A percentile compares a stretch with the other conserved stretches of the same genome.
Conservation (phyloP, 2,888 invertebrate species). For the Vesta saturnalis region DNA sequence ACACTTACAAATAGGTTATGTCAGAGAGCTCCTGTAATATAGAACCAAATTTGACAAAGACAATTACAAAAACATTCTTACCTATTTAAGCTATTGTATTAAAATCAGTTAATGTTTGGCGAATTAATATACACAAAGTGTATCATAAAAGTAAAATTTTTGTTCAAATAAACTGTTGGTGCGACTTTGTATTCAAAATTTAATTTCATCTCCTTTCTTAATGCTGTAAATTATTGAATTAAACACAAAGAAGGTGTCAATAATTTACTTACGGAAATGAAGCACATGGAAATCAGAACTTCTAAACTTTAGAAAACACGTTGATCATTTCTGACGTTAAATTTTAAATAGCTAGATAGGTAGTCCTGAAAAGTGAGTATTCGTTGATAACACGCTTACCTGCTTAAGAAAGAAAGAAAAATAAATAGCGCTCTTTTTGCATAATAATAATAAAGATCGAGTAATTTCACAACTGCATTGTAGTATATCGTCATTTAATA, state of each 20-base stretch:
- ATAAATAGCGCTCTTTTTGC: not conserved
- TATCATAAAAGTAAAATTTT: not conserved
- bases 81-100: too few species aligned
- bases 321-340: not conserved
- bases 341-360: not conserved
- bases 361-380: too few species aligned
- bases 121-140: too few species aligned
- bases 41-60: too few species aligned
- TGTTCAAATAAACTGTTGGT: too few species aligned
- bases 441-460: not conserved
- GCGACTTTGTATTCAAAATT: not conserved
- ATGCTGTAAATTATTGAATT: not conserved
- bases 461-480: slow-evolving; percentile 2
- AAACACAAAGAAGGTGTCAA: not conserved
- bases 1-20: too few species aligned
- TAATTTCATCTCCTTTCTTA: not conserved
- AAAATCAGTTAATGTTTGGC: too few species aligned
- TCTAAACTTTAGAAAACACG: not conserved
- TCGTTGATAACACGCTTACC: too few species aligned
- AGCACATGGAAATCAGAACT: not conserved
- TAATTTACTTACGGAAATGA: not conserved
- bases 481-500: too few species aligned
- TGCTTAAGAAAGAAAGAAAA: not conserved
- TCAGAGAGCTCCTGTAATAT: too few species aligned
- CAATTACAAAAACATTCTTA: too few species aligned